A percentile compares a stretch with the other conserved stretches of the same genome.
These are phyloP conservation scores for Trogon surrucura DNA, from an alignment of 2,113 vertebrate species.

Conservation along the genomic window DNA sequence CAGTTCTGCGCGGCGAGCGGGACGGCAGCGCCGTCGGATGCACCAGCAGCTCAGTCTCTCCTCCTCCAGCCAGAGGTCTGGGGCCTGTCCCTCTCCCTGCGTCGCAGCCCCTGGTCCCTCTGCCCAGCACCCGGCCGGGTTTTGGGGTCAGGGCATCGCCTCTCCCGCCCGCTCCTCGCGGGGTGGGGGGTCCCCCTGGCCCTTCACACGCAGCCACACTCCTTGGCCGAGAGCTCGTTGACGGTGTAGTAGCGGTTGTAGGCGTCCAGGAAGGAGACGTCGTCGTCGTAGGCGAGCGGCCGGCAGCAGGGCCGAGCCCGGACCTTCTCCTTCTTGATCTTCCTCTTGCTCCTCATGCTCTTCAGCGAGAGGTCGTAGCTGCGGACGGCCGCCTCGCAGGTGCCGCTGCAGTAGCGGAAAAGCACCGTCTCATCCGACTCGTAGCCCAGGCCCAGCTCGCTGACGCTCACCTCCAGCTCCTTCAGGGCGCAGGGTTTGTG, in stretches of 20 bases:
- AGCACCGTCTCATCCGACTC: constrained; percentile 90
- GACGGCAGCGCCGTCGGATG: accelerated
- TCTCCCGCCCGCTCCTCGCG: neutral
- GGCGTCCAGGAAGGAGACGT: constrained; percentile 89
- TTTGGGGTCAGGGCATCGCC: neutral
- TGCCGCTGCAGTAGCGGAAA: constrained; percentile 95
- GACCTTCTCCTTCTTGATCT: constrained; percentile 77
- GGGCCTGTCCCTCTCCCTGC: neutral
- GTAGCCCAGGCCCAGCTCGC: constrained; percentile 91
- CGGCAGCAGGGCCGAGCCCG: constrained; percentile 90
- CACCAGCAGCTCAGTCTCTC: neutral
- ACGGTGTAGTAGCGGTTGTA: constrained; percentile 88
- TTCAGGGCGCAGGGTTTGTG: constrained; percentile 79
- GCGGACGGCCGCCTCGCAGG: constrained; percentile 79
- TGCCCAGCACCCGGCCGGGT: neutral
- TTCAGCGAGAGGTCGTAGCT: constrained; percentile 92
- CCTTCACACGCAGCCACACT: constrained; percentile 92
- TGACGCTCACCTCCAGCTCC: constrained; percentile 89
- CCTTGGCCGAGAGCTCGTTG: constrained; percentile 89
- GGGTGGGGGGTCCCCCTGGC: too few species aligned
- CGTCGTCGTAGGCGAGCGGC: constrained; percentile 87
- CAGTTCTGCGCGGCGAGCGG: neutral
- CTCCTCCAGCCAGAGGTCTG: neutral
- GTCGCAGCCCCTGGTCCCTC: neutral
- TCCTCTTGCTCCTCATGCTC: constrained; percentile 79